Evolutionary conservation across 2,888 invertebrate species (phyloP).

Genomic region (Cheilosia variabilis): DNA sequence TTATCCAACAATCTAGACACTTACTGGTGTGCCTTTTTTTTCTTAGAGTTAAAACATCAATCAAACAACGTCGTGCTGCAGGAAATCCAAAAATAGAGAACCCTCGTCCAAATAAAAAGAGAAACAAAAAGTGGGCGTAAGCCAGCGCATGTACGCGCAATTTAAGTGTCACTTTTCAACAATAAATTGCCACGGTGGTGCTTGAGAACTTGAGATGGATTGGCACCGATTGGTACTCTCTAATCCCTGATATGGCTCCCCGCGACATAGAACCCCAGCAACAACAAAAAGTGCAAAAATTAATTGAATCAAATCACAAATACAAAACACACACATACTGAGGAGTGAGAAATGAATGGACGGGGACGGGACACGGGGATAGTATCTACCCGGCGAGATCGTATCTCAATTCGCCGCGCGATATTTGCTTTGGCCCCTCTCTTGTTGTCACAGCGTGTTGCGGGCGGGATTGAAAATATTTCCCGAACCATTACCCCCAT

Average conservation of each 20-base stretch:
- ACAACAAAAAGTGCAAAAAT: constrained; percentile 17
- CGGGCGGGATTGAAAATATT: not conserved
- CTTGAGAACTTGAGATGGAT: constrained; percentile 33
- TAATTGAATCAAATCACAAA: constrained; percentile 4
- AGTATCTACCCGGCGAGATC: not conserved
- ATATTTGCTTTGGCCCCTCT: constrained; percentile 3
- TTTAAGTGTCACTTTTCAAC: constrained; percentile 27
- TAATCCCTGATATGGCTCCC: not conserved
- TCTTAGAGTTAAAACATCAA: not conserved
- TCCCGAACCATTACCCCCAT: not conserved
- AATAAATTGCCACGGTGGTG: constrained; percentile 1
- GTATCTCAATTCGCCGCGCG: not conserved
- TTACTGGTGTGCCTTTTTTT: not conserved
- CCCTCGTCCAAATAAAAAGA: not conserved
- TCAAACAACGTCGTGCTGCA: constrained; percentile 12
- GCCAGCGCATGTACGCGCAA: constrained; percentile 18
- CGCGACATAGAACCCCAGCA: not conserved
- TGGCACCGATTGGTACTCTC: constrained; percentile 33
- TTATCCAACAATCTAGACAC: constrained; percentile 7
- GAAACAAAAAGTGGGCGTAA: constrained; percentile 23
- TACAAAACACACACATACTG: not conserved
- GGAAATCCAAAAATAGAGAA: constrained; percentile 49
- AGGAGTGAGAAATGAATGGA: no score
- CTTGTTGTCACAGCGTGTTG: not conserved
- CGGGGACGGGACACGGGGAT: no score